Conservation (phyloP, 2,113 vertebrate species). For the Ailurus styani region DNA sequence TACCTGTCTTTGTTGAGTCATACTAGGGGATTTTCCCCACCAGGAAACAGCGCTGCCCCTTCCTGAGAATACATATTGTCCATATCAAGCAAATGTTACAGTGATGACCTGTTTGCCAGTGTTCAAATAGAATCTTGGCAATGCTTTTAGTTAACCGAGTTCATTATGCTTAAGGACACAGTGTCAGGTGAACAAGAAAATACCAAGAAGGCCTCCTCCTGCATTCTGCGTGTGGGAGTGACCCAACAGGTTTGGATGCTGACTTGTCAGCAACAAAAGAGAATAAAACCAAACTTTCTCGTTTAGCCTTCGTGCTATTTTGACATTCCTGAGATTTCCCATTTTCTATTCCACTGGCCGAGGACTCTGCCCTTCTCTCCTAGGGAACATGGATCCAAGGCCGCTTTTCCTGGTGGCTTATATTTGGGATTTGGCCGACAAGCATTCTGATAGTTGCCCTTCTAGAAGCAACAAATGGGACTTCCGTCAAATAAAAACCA, state of each 20-base stretch:
- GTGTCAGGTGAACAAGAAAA: slow-evolving; percentile 40
- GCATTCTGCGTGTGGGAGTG: not conserved
- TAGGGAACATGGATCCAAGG: not conserved
- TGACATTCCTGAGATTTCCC: not conserved
- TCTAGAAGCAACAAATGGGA: not conserved
- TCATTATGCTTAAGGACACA: slow-evolving; percentile 57
- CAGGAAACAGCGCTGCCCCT: slow-evolving; percentile 18
- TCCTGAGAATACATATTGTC: not conserved
- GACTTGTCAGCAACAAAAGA: slow-evolving; percentile 27
- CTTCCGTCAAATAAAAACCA: not conserved
- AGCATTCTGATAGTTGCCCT: not conserved
- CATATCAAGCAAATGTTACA: not conserved
- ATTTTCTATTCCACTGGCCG: not conserved
- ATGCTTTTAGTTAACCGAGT: slow-evolving; percentile 44
- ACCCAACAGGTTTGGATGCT: slow-evolving; percentile 46
- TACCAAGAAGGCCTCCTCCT: not conserved
- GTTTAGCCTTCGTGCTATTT: not conserved
- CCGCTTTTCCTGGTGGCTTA: not conserved
- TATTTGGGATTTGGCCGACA: not conserved
- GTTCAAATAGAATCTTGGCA: slow-evolving; percentile 42
- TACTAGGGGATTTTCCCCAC: slow-evolving; percentile 19
- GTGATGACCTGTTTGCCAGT: slow-evolving; percentile 39
- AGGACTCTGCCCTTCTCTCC: not conserved
- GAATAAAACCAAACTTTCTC: slow-evolving; percentile 24
- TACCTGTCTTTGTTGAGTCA: slow-evolving; percentile 29